Evolutionary conservation across 1,140 invertebrate species (phyloP).

Genomic region (Diachasmimorpha longicaudata): DNA sequence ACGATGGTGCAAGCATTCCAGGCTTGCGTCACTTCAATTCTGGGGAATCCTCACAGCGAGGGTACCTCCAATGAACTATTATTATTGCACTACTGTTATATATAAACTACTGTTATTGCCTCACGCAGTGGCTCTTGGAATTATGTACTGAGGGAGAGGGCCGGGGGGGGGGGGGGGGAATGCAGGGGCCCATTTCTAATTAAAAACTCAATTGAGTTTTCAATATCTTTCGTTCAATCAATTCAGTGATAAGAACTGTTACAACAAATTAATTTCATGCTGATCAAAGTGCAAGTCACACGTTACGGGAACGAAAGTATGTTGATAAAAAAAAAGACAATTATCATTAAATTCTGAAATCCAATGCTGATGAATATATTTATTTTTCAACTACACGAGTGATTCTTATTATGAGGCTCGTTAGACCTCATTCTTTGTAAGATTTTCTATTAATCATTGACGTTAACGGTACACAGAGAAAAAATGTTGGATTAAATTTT

Average conservation of each 20-base stretch:
- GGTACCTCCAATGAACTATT: not conserved
- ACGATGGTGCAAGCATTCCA: not conserved
- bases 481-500: too few relatives aligned
- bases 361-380: not conserved
- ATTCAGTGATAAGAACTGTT: not conserved
- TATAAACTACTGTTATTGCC: not conserved
- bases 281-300: not conserved
- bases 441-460: too few relatives aligned
- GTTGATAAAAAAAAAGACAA: not conserved
- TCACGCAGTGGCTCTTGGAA: slow-evolving; percentile 5
- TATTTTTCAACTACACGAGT: not conserved
- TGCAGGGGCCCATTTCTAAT: not conserved
- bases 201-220: not conserved
- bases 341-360: not conserved
- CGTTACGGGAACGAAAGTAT: not conserved
- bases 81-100: too few relatives aligned
- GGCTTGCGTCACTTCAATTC: not conserved
- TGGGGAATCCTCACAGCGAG: not conserved
- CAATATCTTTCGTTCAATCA: not conserved
- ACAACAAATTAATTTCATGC: not conserved
- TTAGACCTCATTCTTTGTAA: not conserved
- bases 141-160: too few relatives aligned
- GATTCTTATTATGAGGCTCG: not conserved
- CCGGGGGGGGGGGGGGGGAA: too few relatives aligned
- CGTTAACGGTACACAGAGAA: too few relatives aligned